Evolutionary conservation across 2,888 invertebrate species (phyloP), one percentile per base, ranked within the genome.

Genomic region (Drosophila suboccidentalis): DNA sequence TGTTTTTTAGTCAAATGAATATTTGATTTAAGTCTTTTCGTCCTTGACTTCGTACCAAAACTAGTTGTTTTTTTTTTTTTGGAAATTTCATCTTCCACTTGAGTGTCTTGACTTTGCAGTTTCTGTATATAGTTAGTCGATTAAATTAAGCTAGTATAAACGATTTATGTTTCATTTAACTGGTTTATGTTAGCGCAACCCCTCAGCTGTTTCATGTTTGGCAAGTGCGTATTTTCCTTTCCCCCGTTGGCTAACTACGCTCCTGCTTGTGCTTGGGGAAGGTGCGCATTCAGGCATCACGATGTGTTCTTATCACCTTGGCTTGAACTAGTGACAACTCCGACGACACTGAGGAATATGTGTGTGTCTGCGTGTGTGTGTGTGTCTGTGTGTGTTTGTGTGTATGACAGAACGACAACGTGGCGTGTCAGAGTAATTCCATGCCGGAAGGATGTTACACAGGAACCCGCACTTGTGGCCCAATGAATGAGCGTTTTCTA

Each of bases 371-470:
- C 11, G 8, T 36, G 26, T 11, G 4, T 39, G 2, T 32, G 11
- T n/a, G 49, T 38, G 19, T 39, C 39, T 17, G 17, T n/a, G 39
- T 5, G 50, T 11, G 41, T 46, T 36, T 53, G 17, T 19, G 36
- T 29, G 29, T 53, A 17, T n/a, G 51, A 19, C 43, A 53, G 58
- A 53, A 77, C 61, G 55, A 67, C 71, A 54, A 53, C 44, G 43
- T 68, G 69, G 57, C 66, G 72, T 76, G 72, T 51, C 69, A 47
- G 62, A 66, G 75, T 69, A 73, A 81, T 81, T 76, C 69, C 46
- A 71, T 65, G 75, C 76, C 84, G 84, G 78, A 85, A 87, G 84
- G 71, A 81, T 85, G 76, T 84, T 62, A 71, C 75, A 75, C 82
- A 72, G 72, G 72, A 81, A 69, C 60, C 82, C 69, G 50, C 76